Evolutionary conservation across 2,888 invertebrate species (phyloP).

Genomic region (Hypomecis atomaria): DNA sequence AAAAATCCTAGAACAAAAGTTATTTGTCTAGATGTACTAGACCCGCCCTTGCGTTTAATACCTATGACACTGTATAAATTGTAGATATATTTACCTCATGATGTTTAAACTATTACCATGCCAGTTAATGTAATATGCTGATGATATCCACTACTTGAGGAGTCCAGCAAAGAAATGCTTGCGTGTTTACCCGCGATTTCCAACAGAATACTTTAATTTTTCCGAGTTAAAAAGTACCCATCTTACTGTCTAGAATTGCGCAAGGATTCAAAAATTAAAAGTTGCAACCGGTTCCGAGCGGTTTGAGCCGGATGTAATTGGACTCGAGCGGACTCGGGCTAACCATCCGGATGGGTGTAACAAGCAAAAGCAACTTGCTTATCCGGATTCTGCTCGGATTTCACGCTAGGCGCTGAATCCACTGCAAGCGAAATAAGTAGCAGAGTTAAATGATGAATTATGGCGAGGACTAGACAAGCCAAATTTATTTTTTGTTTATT

Average conservation of each 20-base stretch:
- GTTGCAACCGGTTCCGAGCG: constrained; percentile 54
- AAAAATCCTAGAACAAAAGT: no score
- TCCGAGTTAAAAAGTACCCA: background rate
- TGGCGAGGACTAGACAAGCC: no score
- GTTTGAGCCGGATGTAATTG: constrained; percentile 78
- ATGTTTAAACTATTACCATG: no score
- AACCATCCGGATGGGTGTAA: constrained; percentile 76
- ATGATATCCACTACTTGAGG: no score
- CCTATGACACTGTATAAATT: no score
- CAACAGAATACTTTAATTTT: no score
- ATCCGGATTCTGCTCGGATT: constrained; percentile 56
- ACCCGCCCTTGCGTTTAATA: no score
- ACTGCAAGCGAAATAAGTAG: background rate
- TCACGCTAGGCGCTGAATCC: constrained; percentile 9
- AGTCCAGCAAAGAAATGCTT: no score
- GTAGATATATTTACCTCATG: no score
- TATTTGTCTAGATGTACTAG: no score
- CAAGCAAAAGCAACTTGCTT: constrained; percentile 51
- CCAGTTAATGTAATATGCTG: background rate
- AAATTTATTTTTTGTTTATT: no score
- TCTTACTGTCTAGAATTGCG: constrained; percentile 29
- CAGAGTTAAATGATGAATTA: background rate
- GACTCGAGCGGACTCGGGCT: constrained; percentile 77
- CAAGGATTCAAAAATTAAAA: constrained; percentile 53
- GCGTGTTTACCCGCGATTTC: no score